Conservation (phyloP, 2,113 vertebrate species). For the Plecturocebus donacophilus region DNA sequence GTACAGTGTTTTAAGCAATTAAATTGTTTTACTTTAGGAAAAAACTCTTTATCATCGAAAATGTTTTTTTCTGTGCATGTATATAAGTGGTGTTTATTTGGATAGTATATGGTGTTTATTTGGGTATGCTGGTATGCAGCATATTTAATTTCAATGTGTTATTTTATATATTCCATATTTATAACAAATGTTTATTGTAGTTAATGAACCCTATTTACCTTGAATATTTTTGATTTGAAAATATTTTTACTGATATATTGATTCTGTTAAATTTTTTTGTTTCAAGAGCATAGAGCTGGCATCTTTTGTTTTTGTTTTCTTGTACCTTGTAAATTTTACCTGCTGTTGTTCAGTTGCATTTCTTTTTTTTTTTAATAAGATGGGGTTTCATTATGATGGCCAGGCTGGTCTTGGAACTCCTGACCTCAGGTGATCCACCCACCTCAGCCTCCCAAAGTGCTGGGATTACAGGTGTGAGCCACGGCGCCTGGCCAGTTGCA, state of each 20-base stretch:
- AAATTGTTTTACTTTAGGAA: slow-evolving; percentile 1
- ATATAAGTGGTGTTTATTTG: slow-evolving; percentile 7
- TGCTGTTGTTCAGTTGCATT: slow-evolving; percentile 38
- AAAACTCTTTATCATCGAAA: neutral
- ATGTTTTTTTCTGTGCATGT: neutral
- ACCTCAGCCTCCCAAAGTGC: no score
- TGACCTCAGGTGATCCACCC: no score
- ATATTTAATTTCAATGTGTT: slow-evolving; percentile 44
- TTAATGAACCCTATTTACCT: slow-evolving; percentile 26
- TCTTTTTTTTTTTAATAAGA: neutral
- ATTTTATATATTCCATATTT: slow-evolving; percentile 31
- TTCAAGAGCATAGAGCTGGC: neutral
- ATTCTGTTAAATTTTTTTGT: slow-evolving; percentile 9
- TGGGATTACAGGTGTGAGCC: no score
- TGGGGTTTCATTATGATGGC: no score
- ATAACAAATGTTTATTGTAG: neutral
- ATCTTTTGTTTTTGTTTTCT: slow-evolving; percentile 44
- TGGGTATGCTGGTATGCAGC: neutral
- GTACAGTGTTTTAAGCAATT: neutral
- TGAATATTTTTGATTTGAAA: slow-evolving; percentile 53
- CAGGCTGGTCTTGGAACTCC: no score
- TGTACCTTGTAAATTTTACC: slow-evolving; percentile 8
- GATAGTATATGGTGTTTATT: neutral
- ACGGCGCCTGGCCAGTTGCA: no score
- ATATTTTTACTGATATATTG: neutral